Evolutionary conservation across 1,140 invertebrate species (phyloP), one percentile per base, ranked within the genome.

Genomic region (Rhynchophorus ferrugineus): DNA sequence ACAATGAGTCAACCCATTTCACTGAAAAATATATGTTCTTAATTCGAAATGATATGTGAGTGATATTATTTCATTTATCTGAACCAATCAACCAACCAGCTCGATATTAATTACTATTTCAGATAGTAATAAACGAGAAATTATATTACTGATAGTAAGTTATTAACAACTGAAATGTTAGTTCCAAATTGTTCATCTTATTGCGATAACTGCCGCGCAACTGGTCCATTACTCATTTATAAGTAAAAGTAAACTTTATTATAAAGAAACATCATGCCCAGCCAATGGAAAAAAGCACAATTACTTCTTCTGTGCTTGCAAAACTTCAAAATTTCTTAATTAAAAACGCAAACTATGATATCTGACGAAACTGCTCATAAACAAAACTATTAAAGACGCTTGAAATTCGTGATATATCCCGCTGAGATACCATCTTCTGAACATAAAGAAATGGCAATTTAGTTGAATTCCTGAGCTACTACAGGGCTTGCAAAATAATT

Each of bases 351-450:
- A 48, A 48, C 45, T 21, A 48, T 48, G 35, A 38, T 48, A 22
- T 34, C 45, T 48, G 45, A 48, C 18, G 35, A 38, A 48, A 48
- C 16, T 14, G 14, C 16, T 21, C 35, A 14, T 38, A 38, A 24
- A 48, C 45, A 38, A 48, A 48, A 48, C 45, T 48, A 48, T 48
- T 48, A 48, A 39, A 39, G 35, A 48, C 45, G 45, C 39, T 37
- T 14, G 17, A 48, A 48, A 38, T 38, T 5, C 16, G 16, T 20
- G 16, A 41, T 3, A 2, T 18, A 3, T 20, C 16, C 38, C 16
- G 22, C 42, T 29, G 42, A 7, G 42, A 44, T 44, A 44, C 21
- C 42, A 44, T 44, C 42, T 44, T 29, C 21, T 44, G 42, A 44
- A 44, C 6, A 24, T 24, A 44, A 19, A 44, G 20, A 44, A 44